A percentile compares a stretch with the other conserved stretches of the same genome.
Conservation (phyloP, 2,797 vertebrate species). For the Triplophysa yarkandensis region DNA sequence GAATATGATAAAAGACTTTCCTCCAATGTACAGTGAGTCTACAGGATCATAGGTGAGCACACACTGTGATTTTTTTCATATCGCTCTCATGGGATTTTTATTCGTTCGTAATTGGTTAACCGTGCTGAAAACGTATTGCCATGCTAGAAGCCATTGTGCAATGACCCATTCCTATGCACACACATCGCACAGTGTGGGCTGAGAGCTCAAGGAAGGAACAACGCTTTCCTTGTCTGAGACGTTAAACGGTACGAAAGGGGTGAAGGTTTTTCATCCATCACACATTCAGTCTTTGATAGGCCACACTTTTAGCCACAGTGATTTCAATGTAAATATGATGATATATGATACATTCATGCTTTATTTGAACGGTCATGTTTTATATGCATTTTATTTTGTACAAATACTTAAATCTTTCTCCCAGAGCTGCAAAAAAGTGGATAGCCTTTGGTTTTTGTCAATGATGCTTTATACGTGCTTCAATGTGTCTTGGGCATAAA, state of each 20-base stretch:
- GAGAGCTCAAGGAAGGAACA: neutral
- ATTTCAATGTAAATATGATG: too few relatives aligned
- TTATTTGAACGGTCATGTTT: too few relatives aligned
- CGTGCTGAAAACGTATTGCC: conserved; percentile 55
- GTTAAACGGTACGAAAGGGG: conserved; percentile 12
- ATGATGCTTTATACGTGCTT: too few relatives aligned
- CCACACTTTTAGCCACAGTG: too few relatives aligned
- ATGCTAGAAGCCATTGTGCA: conserved; percentile 52
- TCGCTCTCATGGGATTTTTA: conserved; percentile 53
- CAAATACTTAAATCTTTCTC: too few relatives aligned
- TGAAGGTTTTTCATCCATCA: conserved; percentile 13
- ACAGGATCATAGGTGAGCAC: neutral
- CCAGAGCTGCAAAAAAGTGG: too few relatives aligned
- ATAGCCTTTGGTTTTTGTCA: too few relatives aligned
- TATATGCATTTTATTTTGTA: too few relatives aligned
- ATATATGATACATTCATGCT: too few relatives aligned
- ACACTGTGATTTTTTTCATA: conserved; percentile 21
- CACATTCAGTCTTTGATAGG: conserved; percentile 14
- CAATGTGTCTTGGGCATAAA: too few relatives aligned
- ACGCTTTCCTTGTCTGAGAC: neutral
- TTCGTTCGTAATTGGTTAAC: conserved; percentile 66
- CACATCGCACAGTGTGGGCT: conserved; percentile 18
- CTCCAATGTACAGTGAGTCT: too few relatives aligned
- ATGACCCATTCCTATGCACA: conserved; percentile 57
- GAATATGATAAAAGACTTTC: neutral